A percentile compares a stretch with the other conserved stretches of the same genome.
These are phyloP conservation scores for Abramis brama DNA, from an alignment of 2,113 vertebrate genomes.

Conservation along the genomic window DNA sequence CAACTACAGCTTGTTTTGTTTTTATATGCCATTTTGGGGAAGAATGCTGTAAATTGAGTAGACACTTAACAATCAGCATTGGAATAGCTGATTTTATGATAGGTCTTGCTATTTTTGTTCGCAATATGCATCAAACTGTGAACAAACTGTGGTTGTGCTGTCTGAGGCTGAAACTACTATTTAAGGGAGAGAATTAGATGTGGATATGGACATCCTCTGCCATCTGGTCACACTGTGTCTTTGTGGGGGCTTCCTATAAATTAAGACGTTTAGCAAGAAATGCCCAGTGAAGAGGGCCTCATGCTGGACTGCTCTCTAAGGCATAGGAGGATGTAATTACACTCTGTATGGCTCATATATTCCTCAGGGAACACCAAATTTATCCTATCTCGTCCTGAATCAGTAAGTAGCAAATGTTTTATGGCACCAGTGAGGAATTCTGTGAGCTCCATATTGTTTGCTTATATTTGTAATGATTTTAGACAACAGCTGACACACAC, in stretches of 20 bases:
- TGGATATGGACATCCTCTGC: background rate
- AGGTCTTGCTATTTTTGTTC: background rate
- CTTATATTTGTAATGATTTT: background rate
- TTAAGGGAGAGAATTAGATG: background rate
- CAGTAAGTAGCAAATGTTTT: background rate
- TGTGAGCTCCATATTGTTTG: background rate
- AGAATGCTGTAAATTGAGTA: background rate
- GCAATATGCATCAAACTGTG: constrained; percentile 3
- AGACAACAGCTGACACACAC: background rate
- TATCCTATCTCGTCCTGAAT: background rate
- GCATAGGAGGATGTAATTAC: constrained; percentile 17
- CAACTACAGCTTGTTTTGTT: background rate
- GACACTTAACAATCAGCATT: background rate
- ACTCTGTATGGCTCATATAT: constrained; percentile 2
- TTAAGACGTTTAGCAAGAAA: constrained; percentile 32
- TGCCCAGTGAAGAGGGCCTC: background rate
- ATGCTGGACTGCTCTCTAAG: constrained; percentile 37
- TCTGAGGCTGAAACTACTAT: background rate
- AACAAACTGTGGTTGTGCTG: background rate
- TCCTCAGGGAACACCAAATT: constrained; percentile 1
- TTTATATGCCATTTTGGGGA: background rate
- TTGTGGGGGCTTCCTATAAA: constrained; percentile 33
- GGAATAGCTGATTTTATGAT: background rate
- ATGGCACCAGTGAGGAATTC: background rate
- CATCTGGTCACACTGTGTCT: constrained; percentile 34